Evolutionary conservation across 1,140 invertebrate species (phyloP), one percentile per base, ranked within the genome.

Genomic region (Bombus terrestris): DNA sequence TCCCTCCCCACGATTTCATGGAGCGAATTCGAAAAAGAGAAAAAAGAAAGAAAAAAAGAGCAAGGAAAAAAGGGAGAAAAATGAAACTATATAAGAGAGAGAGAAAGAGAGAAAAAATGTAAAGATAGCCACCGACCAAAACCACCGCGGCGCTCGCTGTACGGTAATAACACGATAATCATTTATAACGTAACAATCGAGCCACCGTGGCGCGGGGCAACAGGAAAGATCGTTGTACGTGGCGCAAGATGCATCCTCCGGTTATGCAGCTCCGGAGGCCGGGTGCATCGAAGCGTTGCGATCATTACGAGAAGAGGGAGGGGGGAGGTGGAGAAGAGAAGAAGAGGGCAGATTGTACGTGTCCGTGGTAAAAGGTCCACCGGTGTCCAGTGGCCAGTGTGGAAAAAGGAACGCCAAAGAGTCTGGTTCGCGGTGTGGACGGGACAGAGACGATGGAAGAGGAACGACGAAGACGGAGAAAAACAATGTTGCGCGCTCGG

Each of bases 401-500:
- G 69, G 39, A 89, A 89, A 89, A 89, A 89, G 84, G 88, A 89
- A 89, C 72, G 75, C 85, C 80, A 89, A 89, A 89, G 86, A 64
- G 68, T 64, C 75, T 83, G 59, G 87, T 88, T 74, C 80, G 77
- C 87, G 47, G 47, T 18, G 18, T 53, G 47, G 18, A 53, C 6
- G 13, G 75, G 39, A 72, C 66, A 80, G 77, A 80, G 66, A 75
- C 13, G 75, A 35, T 35, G 57, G 47, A 76, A 43, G 73, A 79
- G 57, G 69, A 66, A 66, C 77, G 78, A 72, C 62, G 72, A 82
- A 78, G 82, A 78, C 71, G 84, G 86, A 89, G 88, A 89, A 88
- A 91, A 89, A 84, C 82, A 91, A 88, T 88, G 89, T 89, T 89
- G 89, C 86, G 89, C 86, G 84, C 84, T 77, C 88, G 88, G 84